Percentiles rank a stretch among this genome's conserved stretches.
These are phyloP conservation scores for Delia radicum DNA, from an alignment of 1,140 invertebrate species.

Conservation along the genomic window DNA sequence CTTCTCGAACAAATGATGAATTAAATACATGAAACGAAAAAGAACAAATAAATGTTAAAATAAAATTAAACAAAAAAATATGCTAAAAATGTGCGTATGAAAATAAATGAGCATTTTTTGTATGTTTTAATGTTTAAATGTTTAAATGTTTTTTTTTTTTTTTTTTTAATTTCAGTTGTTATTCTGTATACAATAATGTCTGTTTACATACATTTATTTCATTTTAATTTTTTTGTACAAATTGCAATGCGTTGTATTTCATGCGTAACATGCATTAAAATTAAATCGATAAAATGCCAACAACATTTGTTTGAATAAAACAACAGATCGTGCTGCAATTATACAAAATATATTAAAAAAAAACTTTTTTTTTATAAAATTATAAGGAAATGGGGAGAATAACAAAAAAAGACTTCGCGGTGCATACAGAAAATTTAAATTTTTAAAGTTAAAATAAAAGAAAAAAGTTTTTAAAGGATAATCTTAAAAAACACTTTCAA, in stretches of 20 bases:
- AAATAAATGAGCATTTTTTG: constrained; percentile 20
- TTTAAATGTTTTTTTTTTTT: not conserved
- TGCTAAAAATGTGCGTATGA: constrained; percentile 18
- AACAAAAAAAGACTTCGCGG: not conserved
- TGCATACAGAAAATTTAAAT: not conserved
- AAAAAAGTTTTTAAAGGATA: not conserved
- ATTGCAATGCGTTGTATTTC: constrained; percentile 10
- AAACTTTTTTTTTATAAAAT: not conserved
- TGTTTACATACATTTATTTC: constrained; percentile 1
- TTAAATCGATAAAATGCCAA: constrained; percentile 22
- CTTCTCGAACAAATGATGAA: not conserved
- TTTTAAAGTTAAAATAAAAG: not conserved
- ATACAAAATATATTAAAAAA: not conserved
- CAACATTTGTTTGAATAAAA: constrained; percentile 21
- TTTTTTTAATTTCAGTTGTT: not conserved
- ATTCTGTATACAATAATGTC: not conserved
- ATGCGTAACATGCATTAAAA: constrained; percentile 22
- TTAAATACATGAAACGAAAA: not conserved
- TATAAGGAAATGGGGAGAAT: not conserved
- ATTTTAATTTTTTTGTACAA: not conserved
- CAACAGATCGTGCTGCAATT: constrained; percentile 19
- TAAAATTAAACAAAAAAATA: not conserved
- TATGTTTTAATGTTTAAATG: not conserved
- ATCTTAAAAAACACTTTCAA: too few relatives aligned
- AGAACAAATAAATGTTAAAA: not conserved